These are phyloP conservation scores for Emydocephalus ijimae DNA, from an alignment of 2,113 vertebrate genomes.

Conservation along the genomic window DNA sequence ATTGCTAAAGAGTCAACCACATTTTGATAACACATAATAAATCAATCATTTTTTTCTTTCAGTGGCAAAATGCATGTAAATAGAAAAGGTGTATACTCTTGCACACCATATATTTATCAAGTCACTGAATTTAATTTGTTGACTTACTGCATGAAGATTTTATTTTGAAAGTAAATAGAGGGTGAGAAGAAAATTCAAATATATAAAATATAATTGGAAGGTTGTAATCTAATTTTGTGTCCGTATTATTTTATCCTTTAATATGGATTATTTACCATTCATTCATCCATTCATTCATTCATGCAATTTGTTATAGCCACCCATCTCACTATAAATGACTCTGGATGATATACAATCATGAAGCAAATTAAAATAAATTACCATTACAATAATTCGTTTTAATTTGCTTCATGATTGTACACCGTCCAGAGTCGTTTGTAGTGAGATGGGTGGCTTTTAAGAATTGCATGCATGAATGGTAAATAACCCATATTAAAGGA, in stretches of 20 bases:
- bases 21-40: neutral
- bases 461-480: too few species aligned
- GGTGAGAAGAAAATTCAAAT: neutral
- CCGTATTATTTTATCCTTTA: neutral
- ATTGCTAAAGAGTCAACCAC: neutral
- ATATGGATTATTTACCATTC: neutral
- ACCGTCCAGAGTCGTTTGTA: too few species aligned
- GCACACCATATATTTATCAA: neutral
- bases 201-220: neutral
- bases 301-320: neutral
- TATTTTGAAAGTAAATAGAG: neutral
- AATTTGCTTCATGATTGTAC: too few species aligned
- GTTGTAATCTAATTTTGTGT: neutral
- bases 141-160: neutral
- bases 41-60: neutral
- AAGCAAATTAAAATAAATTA: neutral
- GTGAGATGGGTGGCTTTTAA: too few species aligned
- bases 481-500: too few species aligned
- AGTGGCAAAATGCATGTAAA: neutral
- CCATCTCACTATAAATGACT: neutral
- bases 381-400: too few species aligned
- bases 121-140: neutral
- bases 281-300: neutral
- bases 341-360: neutral
- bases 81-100: neutral